Conservation (phyloP, 30 jellyfish, hydroid and myxozoan species). For the Chironex yamaguchii region DNA sequence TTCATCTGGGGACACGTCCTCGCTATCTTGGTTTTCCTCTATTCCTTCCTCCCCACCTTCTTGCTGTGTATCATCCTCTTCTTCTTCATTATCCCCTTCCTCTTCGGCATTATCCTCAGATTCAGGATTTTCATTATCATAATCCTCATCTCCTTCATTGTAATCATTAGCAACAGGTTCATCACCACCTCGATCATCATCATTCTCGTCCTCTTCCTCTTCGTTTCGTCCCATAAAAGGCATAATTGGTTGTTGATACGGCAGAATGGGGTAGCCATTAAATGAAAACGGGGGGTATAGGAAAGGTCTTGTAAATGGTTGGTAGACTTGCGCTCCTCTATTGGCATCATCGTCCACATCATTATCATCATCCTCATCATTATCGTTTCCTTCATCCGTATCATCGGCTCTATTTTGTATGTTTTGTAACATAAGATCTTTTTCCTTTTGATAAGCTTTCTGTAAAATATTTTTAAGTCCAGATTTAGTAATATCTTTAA, state of each 20-base stretch:
- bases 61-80: too few species aligned
- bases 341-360: neutral
- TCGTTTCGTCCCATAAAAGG: too few species aligned
- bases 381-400: neutral
- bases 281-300: neutral
- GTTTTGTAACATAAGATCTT: too few species aligned
- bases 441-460: neutral
- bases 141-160: neutral
- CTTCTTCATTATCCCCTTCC: too few species aligned
- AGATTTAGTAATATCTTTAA: constrained; percentile 39
- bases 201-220: too few species aligned
- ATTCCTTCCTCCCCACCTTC: too few species aligned
- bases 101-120: too few species aligned
- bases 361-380: neutral
- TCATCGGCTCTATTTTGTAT: neutral
- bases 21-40: too few species aligned
- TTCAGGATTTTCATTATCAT: neutral
- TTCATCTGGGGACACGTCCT: too few species aligned
- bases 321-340: neutral
- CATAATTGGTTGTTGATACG: too few species aligned
- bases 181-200: too few species aligned
- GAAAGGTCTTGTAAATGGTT: neutral
- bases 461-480: neutral
- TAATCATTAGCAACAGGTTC: too few species aligned
- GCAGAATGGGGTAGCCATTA: neutral